Evolutionary conservation across 2,113 vertebrate species (phyloP), one percentile per base, ranked within the genome.

Genomic region (Cryptoleucopteryx plumbea): DNA sequence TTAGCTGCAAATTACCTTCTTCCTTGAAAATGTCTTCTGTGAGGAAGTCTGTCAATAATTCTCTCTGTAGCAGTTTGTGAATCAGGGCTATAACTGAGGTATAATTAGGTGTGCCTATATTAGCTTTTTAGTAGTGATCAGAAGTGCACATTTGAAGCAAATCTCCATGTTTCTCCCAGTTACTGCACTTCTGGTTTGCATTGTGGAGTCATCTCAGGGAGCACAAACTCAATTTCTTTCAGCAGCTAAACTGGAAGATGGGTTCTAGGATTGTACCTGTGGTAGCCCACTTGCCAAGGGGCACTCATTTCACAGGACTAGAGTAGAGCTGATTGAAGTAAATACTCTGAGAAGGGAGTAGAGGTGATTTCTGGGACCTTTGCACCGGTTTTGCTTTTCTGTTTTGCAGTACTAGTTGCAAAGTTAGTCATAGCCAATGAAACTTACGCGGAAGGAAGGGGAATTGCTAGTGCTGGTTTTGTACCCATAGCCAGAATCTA

Each of bases 221-320:
- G 27, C 31, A 32, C 4, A 3, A 47, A 38, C 29, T 36, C 9
- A 2, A 1, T 6, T 21, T 65, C 29, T 50, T 72, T 50, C 15
- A 68, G 74, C 22, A 53, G 12, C 4, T 86, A 14, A 27, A 52
- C 12, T 47, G 71, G 15, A 48, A 75, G 52, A 1, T 16, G 13
- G 4, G 17, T 48, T 68, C 26, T 47, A n/a, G 62, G 42, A 32
- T 80, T 2, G 2, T 11, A 42, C 14, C 34, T 29, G 0, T 0
- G 0, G 27, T 23, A 38, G 38, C 47, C 61, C 40, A 23, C 36
- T 61, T 88, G 45, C 45, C 55, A 31, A n/a, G 45, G 45, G 27
- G 10, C 56, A 6, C 14, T 72, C 13, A 13, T 65, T 68, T 65
- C 18, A 23, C 31, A 61, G 53, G 32, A 22, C 36, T 40, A 7